phyloP scores from a whole-genome alignment of 2,888 invertebrate species.

The Drosophila cracens region DNA sequence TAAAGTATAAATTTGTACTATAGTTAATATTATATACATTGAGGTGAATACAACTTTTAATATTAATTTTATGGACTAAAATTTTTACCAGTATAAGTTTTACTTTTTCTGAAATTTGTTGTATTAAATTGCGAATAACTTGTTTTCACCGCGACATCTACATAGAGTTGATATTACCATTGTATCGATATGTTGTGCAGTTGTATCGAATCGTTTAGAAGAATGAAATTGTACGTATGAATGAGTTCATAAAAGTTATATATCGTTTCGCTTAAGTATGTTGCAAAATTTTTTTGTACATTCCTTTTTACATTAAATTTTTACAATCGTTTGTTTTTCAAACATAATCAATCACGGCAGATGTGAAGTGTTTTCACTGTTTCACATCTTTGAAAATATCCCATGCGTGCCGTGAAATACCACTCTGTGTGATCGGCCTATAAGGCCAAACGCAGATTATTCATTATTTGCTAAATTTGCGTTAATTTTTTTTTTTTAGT shows the following conservation, averaged over 20 bases:
- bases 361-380: not conserved
- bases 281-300: not conserved
- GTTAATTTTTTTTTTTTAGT: not conserved
- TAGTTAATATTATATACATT: conserved; percentile 7
- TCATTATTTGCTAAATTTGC: not conserved
- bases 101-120: conserved; percentile 50
- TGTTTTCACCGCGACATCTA: conserved; percentile 55
- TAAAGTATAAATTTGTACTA: conserved; percentile 9
- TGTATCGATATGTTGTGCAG: conserved; percentile 38
- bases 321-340: not conserved
- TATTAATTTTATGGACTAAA: not conserved
- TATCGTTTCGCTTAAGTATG: not conserved
- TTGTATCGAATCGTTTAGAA: conserved; percentile 6
- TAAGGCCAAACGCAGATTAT: not conserved
- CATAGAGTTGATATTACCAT: conserved; percentile 32
- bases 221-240: not conserved
- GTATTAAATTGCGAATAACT: conserved; percentile 53
- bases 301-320: too few relatives aligned
- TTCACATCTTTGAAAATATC: not conserved
- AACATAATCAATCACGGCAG: not conserved
- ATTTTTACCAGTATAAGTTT: conserved; percentile 21
- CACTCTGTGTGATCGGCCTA: not conserved
- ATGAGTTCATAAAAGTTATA: not conserved
- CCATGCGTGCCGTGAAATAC: not conserved
- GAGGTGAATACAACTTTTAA: not conserved